Conservation (phyloP, 2,888 invertebrate genomes). For the Gibbula magus region DNA sequence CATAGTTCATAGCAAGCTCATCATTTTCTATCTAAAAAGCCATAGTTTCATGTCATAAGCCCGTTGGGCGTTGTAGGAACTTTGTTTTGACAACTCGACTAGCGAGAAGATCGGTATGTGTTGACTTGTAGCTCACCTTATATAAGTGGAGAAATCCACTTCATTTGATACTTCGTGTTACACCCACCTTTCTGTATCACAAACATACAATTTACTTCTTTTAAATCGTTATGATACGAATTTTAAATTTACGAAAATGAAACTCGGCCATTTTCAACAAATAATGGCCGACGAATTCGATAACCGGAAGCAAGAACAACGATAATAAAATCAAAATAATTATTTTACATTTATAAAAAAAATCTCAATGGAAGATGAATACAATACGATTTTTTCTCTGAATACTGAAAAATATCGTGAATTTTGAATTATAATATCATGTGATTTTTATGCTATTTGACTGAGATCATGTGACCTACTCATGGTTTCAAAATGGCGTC, state of each 20-base stretch:
- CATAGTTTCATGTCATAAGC: no score
- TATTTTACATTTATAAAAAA: no score
- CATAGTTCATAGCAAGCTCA: no score
- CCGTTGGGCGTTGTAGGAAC: neutral
- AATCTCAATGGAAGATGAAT: no score
- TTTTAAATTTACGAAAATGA: neutral
- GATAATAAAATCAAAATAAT: no score
- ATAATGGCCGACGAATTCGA: neutral
- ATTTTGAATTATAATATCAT: no score
- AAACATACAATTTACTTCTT: neutral
- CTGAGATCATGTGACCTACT: neutral
- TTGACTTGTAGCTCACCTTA: neutral
- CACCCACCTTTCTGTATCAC: neutral
- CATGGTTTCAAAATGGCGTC: slow-evolving; percentile 1
- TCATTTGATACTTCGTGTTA: neutral
- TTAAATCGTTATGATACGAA: neutral
- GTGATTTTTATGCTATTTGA: neutral
- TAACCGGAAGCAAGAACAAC: neutral
- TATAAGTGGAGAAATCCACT: neutral
- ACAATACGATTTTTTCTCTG: no score
- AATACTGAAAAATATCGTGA: no score
- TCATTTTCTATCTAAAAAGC: no score
- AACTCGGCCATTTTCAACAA: neutral
- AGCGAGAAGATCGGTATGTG: no score
- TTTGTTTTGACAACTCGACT: neutral